A percentile compares a stretch with the other conserved stretches of the same genome.
Conservation (phyloP, 2,888 invertebrate genomes). For the Eristalis arbustorum region DNA sequence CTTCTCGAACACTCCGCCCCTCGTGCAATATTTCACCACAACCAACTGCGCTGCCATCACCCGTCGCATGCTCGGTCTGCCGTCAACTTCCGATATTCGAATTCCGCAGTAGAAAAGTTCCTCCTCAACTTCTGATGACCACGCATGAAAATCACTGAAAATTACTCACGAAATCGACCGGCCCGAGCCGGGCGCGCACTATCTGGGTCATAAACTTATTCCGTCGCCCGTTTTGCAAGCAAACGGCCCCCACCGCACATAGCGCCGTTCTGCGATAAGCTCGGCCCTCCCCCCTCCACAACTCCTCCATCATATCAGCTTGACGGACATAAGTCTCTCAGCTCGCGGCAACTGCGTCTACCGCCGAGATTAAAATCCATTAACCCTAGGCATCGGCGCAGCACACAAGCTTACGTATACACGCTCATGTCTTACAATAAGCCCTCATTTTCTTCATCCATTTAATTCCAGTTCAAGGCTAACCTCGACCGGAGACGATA, state of each 20-base stretch:
- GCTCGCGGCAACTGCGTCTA: not conserved
- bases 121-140: not conserved
- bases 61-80: not conserved
- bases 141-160: not conserved
- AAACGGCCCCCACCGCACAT: not conserved
- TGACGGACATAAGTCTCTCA: not conserved
- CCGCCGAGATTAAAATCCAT: conserved; percentile 35
- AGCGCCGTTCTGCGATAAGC: not conserved
- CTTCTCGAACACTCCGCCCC: not conserved
- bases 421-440: conserved; percentile 5
- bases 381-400: conserved; percentile 11
- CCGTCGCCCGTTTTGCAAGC: not conserved
- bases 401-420: not conserved
- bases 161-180: not conserved
- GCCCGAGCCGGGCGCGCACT: not conserved
- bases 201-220: not conserved
- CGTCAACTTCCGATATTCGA: not conserved
- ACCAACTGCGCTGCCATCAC: not conserved
- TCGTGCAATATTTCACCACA: not conserved
- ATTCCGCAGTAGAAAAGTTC: not conserved
- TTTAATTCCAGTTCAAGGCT: conserved; percentile 77
- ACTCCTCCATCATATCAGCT: not conserved
- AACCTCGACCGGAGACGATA: conserved; percentile 80
- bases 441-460: conserved; percentile 44
- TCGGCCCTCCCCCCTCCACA: too few relatives aligned